Percentiles rank a stretch among this genome's conserved stretches.
Conservation (phyloP, 2,113 vertebrate genomes). For the Hiodon tergisus region DNA sequence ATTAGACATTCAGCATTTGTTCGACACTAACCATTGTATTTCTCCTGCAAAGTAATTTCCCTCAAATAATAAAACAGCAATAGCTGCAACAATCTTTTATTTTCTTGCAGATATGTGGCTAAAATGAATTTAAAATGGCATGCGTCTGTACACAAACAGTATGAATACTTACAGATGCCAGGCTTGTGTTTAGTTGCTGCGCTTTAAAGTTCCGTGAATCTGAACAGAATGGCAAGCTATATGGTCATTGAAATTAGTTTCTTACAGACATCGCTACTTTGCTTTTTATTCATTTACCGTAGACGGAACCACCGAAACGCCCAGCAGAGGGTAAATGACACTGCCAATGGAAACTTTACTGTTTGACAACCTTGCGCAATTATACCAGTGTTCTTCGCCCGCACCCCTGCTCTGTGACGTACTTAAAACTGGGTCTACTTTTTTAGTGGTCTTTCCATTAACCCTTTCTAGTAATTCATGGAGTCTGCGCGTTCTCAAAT, state of each 20-base stretch:
- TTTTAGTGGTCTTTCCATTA: constrained; percentile 29
- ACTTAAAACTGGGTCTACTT: constrained; percentile 58
- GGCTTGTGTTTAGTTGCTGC: constrained; percentile 30
- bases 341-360: constrained; percentile 59
- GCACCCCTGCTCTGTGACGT: constrained; percentile 51
- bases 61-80: neutral
- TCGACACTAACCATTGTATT: neutral
- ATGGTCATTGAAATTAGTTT: constrained; percentile 10
- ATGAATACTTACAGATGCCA: constrained; percentile 46
- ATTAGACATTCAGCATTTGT: constrained; percentile 25
- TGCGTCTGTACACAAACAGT: constrained; percentile 15
- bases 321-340: constrained; percentile 41
- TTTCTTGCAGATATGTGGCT: neutral
- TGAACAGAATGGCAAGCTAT: constrained; percentile 15
- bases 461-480: constrained; percentile 7
- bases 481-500: neutral
- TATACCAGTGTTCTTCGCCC: constrained; percentile 60
- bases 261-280: neutral
- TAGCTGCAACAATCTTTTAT: neutral
- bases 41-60: neutral
- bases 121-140: constrained; percentile 8
- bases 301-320: constrained; percentile 10
- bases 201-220: constrained; percentile 33
- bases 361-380: constrained; percentile 67
- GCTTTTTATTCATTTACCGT: constrained; percentile 4